A percentile compares a stretch with the other conserved stretches of the same genome.
phyloP scores from a whole-genome alignment of 2,113 vertebrate species.

The Dasyprocta punctata region DNA sequence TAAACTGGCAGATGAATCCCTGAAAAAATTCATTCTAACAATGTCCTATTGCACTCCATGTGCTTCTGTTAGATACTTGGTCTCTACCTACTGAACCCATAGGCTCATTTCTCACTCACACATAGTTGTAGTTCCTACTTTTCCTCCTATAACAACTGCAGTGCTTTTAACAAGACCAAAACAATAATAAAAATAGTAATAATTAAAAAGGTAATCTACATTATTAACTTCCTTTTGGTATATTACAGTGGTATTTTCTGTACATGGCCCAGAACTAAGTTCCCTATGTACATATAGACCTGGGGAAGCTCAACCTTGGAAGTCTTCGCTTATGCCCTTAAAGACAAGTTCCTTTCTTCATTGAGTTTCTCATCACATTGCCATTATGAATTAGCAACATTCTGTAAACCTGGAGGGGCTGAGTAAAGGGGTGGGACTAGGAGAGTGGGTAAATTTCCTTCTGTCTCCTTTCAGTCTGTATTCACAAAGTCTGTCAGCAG shows the following conservation, averaged over 20 bases:
- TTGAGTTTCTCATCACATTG: constrained; percentile 58
- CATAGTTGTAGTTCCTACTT: constrained; percentile 54
- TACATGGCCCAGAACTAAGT: constrained; percentile 86
- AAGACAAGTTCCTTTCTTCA: constrained; percentile 76
- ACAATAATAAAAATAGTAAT: constrained; percentile 88
- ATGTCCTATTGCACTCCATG: constrained; percentile 60
- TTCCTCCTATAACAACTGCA: constrained; percentile 83
- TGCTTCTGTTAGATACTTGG: constrained; percentile 47
- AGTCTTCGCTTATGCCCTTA: constrained; percentile 76
- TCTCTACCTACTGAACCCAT: constrained; percentile 46
- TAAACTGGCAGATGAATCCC: constrained; percentile 76
- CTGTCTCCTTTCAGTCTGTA: constrained; percentile 46
- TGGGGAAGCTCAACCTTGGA: constrained; percentile 68
- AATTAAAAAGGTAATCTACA: constrained; percentile 89
- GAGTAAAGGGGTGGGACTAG: constrained; percentile 25
- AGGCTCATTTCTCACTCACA: constrained; percentile 73
- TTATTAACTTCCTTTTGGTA: constrained; percentile 89
- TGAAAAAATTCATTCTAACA: constrained; percentile 66
- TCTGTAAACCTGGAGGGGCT: constrained; percentile 76
- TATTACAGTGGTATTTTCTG: constrained; percentile 88
- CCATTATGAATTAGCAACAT: constrained; percentile 77
- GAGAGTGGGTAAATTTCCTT: constrained; percentile 36
- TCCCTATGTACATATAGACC: constrained; percentile 86
- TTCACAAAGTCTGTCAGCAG: constrained; percentile 88
- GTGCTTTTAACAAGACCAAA: constrained; percentile 86